A percentile compares a stretch with the other conserved stretches of the same genome.
Evolutionary conservation across 2,888 invertebrate species (phyloP).

Genomic region (Pseudoips prasinana): DNA sequence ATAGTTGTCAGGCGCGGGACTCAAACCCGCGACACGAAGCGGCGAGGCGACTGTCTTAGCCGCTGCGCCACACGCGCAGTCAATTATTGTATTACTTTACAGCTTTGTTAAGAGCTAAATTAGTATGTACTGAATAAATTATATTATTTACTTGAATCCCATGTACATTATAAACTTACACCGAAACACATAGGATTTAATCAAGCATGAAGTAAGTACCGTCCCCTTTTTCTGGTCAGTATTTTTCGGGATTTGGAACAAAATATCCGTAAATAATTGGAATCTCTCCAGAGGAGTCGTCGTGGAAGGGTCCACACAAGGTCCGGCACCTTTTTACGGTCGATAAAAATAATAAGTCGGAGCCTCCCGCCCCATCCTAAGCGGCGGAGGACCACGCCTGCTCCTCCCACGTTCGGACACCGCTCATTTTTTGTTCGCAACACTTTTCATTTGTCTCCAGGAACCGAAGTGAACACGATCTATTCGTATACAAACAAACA

Average conservation of each 20-base stretch:
- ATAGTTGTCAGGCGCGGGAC: no score
- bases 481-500: constrained; percentile 15
- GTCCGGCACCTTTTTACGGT: constrained; percentile 77
- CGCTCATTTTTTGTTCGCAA: constrained; percentile 77
- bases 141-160: no score
- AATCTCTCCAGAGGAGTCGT: constrained; percentile 62
- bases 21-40: no score
- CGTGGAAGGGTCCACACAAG: constrained; percentile 63
- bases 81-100: no score
- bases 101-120: no score
- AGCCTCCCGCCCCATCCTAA: constrained; percentile 37
- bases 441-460: constrained; percentile 42
- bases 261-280: constrained; percentile 76
- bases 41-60: no score
- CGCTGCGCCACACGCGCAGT: no score
- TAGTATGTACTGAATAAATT: no score
- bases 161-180: no score
- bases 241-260: constrained; percentile 67
- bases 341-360: constrained; percentile 78
- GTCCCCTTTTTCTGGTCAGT: constrained; percentile 55
- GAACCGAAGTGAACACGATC: constrained; percentile 21
- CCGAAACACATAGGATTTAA: constrained; percentile 36
- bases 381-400: constrained; percentile 33
- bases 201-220: constrained; percentile 54
- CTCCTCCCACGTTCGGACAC: constrained; percentile 64